Percentiles rank a stretch among this genome's conserved stretches.
phyloP scores from a whole-genome alignment of 1,140 invertebrate species.

The Ditylenchus dipsaci region DNA sequence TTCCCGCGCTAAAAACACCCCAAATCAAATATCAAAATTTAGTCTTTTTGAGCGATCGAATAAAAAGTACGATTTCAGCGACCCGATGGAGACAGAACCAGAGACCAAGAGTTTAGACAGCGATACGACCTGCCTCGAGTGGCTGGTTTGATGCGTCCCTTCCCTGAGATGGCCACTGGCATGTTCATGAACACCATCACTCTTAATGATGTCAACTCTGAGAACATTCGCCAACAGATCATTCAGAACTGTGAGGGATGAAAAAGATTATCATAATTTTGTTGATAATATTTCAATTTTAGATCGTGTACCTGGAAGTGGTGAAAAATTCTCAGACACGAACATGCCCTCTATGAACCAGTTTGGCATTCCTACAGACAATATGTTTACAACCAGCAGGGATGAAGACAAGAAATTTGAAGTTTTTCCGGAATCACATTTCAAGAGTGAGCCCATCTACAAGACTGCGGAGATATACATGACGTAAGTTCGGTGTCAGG shows the following conservation, averaged over 20 bases:
- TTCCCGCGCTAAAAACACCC: too few species aligned
- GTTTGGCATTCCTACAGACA: slow-evolving; percentile 43
- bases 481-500: slow-evolving; percentile 22
- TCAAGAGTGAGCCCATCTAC: slow-evolving; percentile 51
- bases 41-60: too few species aligned
- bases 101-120: slow-evolving; percentile 43
- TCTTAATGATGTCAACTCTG: slow-evolving; percentile 47
- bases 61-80: too few species aligned
- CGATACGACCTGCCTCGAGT: slow-evolving; percentile 44
- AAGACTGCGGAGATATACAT: slow-evolving; percentile 51
- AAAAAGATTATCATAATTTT: neutral
- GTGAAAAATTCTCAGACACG: slow-evolving; percentile 43
- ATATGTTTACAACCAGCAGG: slow-evolving; percentile 54
- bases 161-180: slow-evolving; percentile 44
- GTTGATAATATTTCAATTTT: slow-evolving; percentile 14
- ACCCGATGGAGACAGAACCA: slow-evolving; percentile 49
- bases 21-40: too few species aligned
- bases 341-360: slow-evolving; percentile 43
- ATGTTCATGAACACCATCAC: slow-evolving; percentile 41
- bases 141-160: slow-evolving; percentile 43
- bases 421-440: slow-evolving; percentile 54
- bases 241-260: slow-evolving; percentile 39
- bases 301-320: slow-evolving; percentile 41
- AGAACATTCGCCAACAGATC: slow-evolving; percentile 42
- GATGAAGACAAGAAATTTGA: slow-evolving; percentile 58